Conservation (phyloP, 2,888 invertebrate genomes). For the Epinotia ramella region DNA sequence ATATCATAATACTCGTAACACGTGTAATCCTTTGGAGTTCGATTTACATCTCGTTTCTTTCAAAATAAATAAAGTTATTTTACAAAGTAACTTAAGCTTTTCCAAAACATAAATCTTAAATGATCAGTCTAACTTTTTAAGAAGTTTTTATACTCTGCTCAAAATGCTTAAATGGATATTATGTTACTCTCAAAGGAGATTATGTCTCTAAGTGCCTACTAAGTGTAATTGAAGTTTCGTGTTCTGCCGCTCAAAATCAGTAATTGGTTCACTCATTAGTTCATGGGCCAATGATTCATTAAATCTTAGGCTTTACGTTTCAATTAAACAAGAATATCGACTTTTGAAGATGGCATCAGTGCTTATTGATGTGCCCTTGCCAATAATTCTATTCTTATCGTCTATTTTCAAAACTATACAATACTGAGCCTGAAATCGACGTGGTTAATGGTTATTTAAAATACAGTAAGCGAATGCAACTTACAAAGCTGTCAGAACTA, state of each 20-base stretch:
- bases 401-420: too few relatives aligned
- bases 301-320: slow-evolving; percentile 2
- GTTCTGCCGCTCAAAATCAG: slow-evolving; percentile 16
- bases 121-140: slow-evolving; percentile 5
- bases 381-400: neutral
- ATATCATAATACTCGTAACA: too few relatives aligned
- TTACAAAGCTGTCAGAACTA: too few relatives aligned
- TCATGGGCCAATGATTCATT: neutral
- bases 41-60: neutral
- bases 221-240: slow-evolving; percentile 37
- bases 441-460: too few relatives aligned
- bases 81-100: slow-evolving; percentile 2
- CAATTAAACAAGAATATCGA: neutral
- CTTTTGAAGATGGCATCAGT: neutral
- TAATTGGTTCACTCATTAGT: slow-evolving; percentile 25
- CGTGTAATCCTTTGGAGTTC: neutral
- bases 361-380: neutral
- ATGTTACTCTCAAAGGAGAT: slow-evolving; percentile 29
- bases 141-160: neutral
- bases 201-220: slow-evolving; percentile 19
- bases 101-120: slow-evolving; percentile 11
- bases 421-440: too few relatives aligned
- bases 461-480: too few relatives aligned
- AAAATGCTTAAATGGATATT: slow-evolving; percentile 30
- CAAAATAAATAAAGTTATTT: neutral